These are phyloP conservation scores for Carterocephalus palaemon DNA, from an alignment of 2,888 invertebrate species.

Conservation along the genomic window DNA sequence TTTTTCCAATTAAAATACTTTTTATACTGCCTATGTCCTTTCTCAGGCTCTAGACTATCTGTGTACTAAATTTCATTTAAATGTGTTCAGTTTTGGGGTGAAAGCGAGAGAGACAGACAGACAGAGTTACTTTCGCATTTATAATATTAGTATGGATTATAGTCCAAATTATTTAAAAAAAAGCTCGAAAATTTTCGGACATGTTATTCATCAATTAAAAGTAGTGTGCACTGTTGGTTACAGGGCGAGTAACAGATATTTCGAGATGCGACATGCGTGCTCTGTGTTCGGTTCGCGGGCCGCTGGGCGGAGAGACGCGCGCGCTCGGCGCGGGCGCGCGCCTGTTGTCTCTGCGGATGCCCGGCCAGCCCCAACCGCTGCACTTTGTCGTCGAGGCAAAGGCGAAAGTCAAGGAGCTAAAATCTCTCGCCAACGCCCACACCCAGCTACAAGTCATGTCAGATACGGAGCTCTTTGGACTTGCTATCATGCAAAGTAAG, in stretches of 20 bases:
- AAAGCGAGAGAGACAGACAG: neutral
- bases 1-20: too few species aligned
- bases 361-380: slow-evolving; percentile 72
- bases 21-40: too few species aligned
- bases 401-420: slow-evolving; percentile 90
- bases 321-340: slow-evolving; percentile 81
- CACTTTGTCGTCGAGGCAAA: slow-evolving; percentile 85
- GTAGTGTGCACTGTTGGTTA: slow-evolving; percentile 41
- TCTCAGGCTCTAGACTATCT: too few species aligned
- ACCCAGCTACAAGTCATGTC: slow-evolving; percentile 89
- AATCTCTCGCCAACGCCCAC: slow-evolving; percentile 88
- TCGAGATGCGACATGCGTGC: slow-evolving; percentile 84
- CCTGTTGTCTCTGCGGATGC: slow-evolving; percentile 82
- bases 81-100: too few species aligned
- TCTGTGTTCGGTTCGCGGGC: slow-evolving; percentile 91
- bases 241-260: slow-evolving; percentile 71
- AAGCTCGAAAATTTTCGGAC: too few species aligned
- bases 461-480: slow-evolving; percentile 91
- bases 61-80: too few species aligned
- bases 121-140: neutral
- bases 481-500: slow-evolving; percentile 90
- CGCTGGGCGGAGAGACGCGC: slow-evolving; percentile 87
- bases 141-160: too few species aligned
- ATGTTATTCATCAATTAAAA: neutral
- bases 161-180: too few species aligned